Conservation (phyloP, 2,888 invertebrate genomes). For the Drosophila paranaensis region DNA sequence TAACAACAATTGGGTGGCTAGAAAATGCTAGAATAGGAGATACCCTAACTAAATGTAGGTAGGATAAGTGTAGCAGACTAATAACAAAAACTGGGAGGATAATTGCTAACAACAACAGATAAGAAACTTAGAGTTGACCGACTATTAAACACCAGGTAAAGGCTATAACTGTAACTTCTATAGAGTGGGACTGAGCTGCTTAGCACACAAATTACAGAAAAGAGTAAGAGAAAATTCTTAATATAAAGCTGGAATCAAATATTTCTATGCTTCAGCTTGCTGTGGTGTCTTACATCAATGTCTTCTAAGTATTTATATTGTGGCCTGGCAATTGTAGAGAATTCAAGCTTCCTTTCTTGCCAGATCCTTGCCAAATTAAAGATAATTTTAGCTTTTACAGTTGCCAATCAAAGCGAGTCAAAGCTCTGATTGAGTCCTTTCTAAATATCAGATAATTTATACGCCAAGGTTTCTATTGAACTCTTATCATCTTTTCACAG, state of each 20-base stretch:
- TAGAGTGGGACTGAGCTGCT: neutral
- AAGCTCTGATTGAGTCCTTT: neutral
- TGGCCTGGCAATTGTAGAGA: neutral
- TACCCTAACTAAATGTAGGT: slow-evolving; percentile 1
- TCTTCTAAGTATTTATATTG: neutral
- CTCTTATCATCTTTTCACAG: neutral
- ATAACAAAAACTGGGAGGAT: neutral
- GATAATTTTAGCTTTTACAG: neutral
- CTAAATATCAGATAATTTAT: neutral
- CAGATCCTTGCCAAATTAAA: neutral
- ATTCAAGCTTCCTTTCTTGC: neutral
- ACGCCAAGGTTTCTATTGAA: neutral
- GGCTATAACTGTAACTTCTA: neutral
- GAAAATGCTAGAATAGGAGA: neutral
- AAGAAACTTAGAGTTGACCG: too few relatives aligned
- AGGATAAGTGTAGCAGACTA: too few relatives aligned
- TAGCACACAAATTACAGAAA: neutral
- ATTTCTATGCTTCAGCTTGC: neutral
- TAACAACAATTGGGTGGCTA: slow-evolving; percentile 27
- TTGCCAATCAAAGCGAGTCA: too few relatives aligned
- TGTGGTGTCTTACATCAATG: neutral
- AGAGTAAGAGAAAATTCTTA: neutral
- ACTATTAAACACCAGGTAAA: neutral
- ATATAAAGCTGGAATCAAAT: neutral
- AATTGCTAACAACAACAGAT: neutral